Evolutionary conservation across 2,113 vertebrate genomes (phyloP), one percentile per base, ranked within the genome.

Genomic region (Saccopteryx bilineata): DNA sequence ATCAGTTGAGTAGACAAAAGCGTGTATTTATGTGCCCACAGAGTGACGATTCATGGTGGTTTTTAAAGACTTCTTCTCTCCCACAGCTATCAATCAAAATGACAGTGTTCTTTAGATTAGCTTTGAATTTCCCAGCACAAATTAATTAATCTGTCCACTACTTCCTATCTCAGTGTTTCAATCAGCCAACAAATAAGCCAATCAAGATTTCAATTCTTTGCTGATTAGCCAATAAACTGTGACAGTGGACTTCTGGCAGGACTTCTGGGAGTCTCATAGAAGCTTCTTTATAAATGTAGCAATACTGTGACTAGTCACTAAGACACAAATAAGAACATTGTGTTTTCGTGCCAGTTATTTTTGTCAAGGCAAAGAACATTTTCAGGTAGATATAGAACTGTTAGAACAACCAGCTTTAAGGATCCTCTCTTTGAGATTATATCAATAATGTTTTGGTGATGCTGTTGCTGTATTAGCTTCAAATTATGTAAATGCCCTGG

Each of bases 121-220:
- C 98, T 98, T 98, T 98, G 98, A 98, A 98, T 99, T 99, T 98
- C 97, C 98, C 97, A 98, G 98, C 98, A 98, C 98, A 98, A 99
- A 99, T 99, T 99, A 99, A 99, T 99, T 99, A 99, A 99, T 99
- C 98, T 99, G 98, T 98, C 98, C 97, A 98, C 98, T 98, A 98
- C 98, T 99, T 99, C 99, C 98, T 99, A 98, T 99, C 98, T 98
- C 97, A 97, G 98, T 95, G 95, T 99, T 99, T 99, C 99, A 98
- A 99, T 99, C 99, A 99, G 98, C 96, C 98, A 98, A 98, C 98
- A 99, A 99, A 99, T 99, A 99, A 99, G 97, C 98, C 98, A 99
- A 99, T 99, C 98, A 99, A 98, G 98, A 98, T 99, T 99, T 98
- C 99, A 99, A 98, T 99, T 99, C 98, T 99, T 99, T 99, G 98